These are phyloP conservation scores for Drosophila nigromelanica DNA, from an alignment of 1,140 invertebrate species.

Conservation along the genomic window DNA sequence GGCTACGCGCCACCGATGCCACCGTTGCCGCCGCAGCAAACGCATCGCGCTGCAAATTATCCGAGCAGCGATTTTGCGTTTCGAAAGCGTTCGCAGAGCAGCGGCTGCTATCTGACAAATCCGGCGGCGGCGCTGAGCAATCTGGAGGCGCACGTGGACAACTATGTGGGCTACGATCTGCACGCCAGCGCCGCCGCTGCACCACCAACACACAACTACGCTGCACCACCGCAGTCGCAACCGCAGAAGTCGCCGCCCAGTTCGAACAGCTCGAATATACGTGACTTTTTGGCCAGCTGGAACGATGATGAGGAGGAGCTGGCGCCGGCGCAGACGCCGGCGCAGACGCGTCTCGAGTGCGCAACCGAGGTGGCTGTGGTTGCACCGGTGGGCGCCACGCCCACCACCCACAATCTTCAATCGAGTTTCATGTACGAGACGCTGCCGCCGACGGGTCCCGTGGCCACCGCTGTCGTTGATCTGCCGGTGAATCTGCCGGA, in stretches of 20 bases:
- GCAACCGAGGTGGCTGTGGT: constrained; percentile 46
- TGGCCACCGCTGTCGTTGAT: constrained; percentile 56
- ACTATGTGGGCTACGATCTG: constrained; percentile 57
- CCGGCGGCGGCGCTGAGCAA: constrained; percentile 32
- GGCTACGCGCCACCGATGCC: constrained; percentile 19
- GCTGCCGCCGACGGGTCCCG: constrained; percentile 48
- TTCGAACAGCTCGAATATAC: constrained; percentile 68
- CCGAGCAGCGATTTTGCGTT: constrained; percentile 57
- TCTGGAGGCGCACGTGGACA: constrained; percentile 64
- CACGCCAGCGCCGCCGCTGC: constrained; percentile 36
- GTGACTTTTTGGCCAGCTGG: constrained; percentile 81
- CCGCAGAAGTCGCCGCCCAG: constrained; percentile 15
- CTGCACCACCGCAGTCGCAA: neutral
- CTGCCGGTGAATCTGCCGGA: constrained; percentile 71
- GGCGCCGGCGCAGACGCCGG: neutral
- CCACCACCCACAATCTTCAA: neutral
- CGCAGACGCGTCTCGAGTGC: too few relatives aligned
- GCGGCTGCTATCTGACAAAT: constrained; percentile 56
- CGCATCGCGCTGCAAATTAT: constrained; percentile 38
- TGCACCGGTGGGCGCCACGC: constrained; percentile 36
- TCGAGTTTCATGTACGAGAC: constrained; percentile 65
- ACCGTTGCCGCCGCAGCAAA: constrained; percentile 10
- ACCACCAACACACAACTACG: neutral
- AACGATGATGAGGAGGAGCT: constrained; percentile 81
- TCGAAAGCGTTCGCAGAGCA: constrained; percentile 47